phyloP scores from a whole-genome alignment of 2,113 vertebrate genomes.

The Oncorhynchus gorbuscha region DNA sequence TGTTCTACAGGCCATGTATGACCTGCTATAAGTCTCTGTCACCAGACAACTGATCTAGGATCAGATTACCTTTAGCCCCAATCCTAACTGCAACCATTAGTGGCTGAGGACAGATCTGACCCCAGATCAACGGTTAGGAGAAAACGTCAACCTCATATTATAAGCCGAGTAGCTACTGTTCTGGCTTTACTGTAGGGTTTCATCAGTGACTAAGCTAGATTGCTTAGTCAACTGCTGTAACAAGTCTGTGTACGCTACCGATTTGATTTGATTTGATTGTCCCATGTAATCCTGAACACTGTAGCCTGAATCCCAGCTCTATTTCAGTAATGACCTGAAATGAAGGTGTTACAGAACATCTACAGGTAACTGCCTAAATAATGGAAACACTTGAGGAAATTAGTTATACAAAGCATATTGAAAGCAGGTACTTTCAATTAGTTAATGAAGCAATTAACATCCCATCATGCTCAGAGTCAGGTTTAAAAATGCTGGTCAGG shows the following conservation, averaged over 20 bases:
- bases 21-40: conserved; percentile 45
- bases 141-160: conserved; percentile 7
- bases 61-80: conserved; percentile 38
- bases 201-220: neutral
- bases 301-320: neutral
- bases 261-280: neutral
- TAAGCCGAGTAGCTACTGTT: neutral
- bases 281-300: neutral
- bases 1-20: conserved; percentile 47
- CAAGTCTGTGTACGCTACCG: no score
- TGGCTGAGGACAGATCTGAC: conserved; percentile 25
- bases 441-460: no score
- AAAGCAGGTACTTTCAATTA: no score
- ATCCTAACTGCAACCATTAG: conserved; percentile 11
- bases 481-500: no score
- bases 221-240: no score
- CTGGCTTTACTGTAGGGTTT: neutral
- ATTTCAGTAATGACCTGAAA: neutral
- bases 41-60: conserved; percentile 38
- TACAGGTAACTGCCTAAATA: neutral
- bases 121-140: conserved; percentile 30
- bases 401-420: no score
- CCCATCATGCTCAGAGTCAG: no score
- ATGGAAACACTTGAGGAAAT: no score
- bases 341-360: neutral